phyloP scores from a whole-genome alignment of 2,113 vertebrate species.

The Phylloscopus trochiloides region DNA sequence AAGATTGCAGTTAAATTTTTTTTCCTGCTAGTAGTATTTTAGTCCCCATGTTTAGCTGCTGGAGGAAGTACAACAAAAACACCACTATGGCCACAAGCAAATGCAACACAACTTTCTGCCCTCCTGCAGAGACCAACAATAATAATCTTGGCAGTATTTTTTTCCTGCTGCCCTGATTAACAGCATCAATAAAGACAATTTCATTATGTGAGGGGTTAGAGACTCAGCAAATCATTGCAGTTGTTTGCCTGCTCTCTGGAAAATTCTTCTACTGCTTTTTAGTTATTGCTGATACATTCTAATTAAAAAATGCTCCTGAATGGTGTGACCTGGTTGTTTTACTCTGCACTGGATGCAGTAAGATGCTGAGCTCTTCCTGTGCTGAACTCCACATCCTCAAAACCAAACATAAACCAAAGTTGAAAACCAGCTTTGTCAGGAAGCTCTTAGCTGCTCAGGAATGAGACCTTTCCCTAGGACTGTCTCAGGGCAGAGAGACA shows the following conservation, averaged over 20 bases:
- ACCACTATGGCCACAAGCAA: background rate
- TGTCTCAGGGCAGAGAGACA: background rate
- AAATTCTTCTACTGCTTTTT: background rate
- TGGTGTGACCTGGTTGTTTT: background rate
- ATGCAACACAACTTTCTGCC: background rate
- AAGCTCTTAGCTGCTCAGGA: background rate
- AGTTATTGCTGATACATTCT: background rate
- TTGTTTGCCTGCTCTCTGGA: background rate
- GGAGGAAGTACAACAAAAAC: background rate
- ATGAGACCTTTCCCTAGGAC: background rate
- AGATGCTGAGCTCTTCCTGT: background rate
- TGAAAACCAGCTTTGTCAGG: background rate
- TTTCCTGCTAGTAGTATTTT: background rate
- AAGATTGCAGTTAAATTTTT: background rate
- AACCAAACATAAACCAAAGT: background rate
- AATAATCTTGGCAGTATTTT: background rate
- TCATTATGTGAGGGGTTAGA: background rate
- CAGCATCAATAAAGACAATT: constrained; percentile 41
- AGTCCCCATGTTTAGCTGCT: background rate
- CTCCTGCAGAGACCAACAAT: background rate
- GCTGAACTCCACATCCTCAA: background rate
- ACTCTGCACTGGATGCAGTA: background rate
- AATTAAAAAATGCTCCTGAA: background rate
- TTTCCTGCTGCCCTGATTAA: constrained; percentile 12
- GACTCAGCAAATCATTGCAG: background rate